Evolutionary conservation across 1,140 invertebrate species (phyloP).

Genomic region (Nasonia vitripennis): DNA sequence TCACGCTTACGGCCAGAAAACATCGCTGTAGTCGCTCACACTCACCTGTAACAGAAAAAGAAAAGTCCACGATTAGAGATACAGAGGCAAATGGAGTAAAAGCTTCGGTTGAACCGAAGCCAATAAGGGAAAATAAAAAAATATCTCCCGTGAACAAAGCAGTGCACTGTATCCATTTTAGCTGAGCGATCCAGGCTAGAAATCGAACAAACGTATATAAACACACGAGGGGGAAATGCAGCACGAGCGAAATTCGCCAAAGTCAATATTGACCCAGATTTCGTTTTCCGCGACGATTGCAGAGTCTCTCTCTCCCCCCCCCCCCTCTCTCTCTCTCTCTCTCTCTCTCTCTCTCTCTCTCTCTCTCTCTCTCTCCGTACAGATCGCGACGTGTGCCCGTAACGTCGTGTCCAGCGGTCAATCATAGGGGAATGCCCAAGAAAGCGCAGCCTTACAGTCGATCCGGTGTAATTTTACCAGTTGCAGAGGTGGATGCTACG

Average conservation of each 20-base stretch:
- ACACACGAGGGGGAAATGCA: neutral
- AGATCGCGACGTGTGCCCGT: neutral
- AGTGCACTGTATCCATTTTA: neutral
- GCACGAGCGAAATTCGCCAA: conserved; percentile 37
- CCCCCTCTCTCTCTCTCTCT: no score
- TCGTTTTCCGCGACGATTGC: conserved; percentile 30
- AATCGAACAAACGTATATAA: neutral
- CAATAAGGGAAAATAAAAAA: neutral
- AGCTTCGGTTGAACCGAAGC: neutral
- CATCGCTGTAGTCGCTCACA: neutral
- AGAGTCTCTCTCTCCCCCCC: neutral
- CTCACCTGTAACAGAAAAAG: conserved; percentile 7
- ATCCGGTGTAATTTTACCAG: conserved; percentile 5
- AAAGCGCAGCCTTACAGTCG: neutral
- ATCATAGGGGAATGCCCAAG: conserved; percentile 35
- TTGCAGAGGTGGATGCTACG: neutral
- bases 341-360: no score
- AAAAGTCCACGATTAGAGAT: neutral
- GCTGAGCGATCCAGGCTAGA: neutral
- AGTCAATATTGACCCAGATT: conserved; percentile 48
- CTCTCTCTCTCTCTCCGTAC: neutral
- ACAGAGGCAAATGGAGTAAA: neutral
- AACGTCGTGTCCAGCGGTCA: neutral
- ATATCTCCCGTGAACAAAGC: neutral
- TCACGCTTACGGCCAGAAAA: neutral